A percentile compares a stretch with the other conserved stretches of the same genome.
phyloP scores from a whole-genome alignment of 2,797 vertebrate genomes.

The Hafferia zeledoni region DNA sequence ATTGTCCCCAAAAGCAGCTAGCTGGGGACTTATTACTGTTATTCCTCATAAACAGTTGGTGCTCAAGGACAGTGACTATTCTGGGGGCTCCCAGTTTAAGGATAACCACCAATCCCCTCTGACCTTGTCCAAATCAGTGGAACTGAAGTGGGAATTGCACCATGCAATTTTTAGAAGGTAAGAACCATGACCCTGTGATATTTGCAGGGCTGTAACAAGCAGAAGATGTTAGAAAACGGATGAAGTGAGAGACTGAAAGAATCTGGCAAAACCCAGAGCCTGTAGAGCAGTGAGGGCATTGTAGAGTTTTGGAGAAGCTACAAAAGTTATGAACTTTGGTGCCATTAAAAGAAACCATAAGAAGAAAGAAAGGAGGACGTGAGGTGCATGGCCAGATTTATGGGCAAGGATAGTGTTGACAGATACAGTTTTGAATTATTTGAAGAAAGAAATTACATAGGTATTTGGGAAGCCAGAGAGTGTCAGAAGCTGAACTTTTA shows the following conservation, averaged over 20 bases:
- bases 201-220: neutral
- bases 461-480: neutral
- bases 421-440: neutral
- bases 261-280: neutral
- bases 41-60: neutral
- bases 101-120: neutral
- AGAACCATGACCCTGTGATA: neutral
- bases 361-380: neutral
- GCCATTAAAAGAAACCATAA: neutral
- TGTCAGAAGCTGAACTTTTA: neutral
- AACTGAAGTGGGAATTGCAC: neutral
- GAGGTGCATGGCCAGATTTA: neutral
- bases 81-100: neutral
- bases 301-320: neutral
- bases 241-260: neutral
- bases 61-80: neutral
- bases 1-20: neutral
- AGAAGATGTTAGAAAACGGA: neutral
- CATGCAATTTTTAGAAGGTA: neutral
- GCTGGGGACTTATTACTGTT: accelerated
- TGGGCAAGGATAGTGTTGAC: neutral
- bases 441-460: accelerated
- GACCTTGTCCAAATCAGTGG: no score
- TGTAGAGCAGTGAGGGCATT: neutral
- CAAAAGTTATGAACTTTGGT: neutral